Evolutionary conservation across 2,797 vertebrate genomes (phyloP).

Genomic region (Macropus fuliginosus): DNA sequence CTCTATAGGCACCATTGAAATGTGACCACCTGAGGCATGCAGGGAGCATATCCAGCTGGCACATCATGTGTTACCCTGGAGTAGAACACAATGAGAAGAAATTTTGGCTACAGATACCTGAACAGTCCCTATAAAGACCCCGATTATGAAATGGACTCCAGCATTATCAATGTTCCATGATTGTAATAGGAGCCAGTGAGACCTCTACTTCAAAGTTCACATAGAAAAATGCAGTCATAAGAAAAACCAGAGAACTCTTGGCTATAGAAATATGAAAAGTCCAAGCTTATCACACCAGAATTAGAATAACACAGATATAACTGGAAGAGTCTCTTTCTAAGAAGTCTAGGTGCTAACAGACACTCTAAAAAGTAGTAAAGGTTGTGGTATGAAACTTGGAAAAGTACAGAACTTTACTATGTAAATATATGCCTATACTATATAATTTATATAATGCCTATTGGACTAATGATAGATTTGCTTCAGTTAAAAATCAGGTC

Average conservation of each 20-base stretch:
- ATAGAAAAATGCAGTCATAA: constrained; percentile 44
- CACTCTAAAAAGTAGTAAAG: constrained; percentile 23
- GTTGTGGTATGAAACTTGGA: constrained; percentile 22
- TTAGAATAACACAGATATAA: constrained; percentile 43
- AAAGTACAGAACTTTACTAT: constrained; percentile 2
- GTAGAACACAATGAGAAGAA: constrained; percentile 75
- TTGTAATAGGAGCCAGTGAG: constrained; percentile 69
- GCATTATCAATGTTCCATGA: constrained; percentile 71
- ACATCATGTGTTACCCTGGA: constrained; percentile 80
- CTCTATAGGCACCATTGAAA: constrained; percentile 82
- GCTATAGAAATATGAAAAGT: constrained; percentile 36
- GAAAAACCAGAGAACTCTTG: constrained; percentile 60
- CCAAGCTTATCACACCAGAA: constrained; percentile 38
- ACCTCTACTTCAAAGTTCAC: constrained; percentile 74
- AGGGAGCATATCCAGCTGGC: constrained; percentile 82
- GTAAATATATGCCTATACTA: constrained; percentile 19
- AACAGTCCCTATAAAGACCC: constrained; percentile 76
- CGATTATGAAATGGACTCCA: constrained; percentile 78
- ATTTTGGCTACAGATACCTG: constrained; percentile 82
- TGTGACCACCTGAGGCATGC: constrained; percentile 81
- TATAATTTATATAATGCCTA: background rate
- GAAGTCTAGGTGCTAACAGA: constrained; percentile 21
- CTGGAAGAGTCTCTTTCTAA: constrained; percentile 37
- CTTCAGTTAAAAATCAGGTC: constrained; percentile 32
- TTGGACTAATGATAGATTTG: background rate